Evolutionary conservation across 1,140 invertebrate genomes (phyloP).

Genomic region (Lordiphosa stackelbergi): DNA sequence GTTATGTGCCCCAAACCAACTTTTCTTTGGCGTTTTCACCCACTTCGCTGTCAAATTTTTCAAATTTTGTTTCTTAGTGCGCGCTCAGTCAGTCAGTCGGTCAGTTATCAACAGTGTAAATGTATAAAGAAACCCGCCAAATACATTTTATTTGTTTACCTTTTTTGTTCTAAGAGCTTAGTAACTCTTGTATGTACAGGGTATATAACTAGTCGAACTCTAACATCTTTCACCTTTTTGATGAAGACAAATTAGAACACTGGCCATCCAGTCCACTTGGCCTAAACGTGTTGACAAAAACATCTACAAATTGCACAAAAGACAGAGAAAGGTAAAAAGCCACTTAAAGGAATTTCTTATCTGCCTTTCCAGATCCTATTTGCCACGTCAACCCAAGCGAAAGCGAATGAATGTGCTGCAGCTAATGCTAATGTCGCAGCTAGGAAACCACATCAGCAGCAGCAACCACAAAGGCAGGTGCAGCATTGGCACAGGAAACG

Average conservation of each 20-base stretch:
- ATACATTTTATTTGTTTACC: too few species aligned
- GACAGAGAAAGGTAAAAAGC: conserved; percentile 17
- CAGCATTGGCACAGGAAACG: conserved; percentile 59
- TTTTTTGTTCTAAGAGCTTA: too few species aligned
- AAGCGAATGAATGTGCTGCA: conserved; percentile 37
- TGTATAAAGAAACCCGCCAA: too few species aligned
- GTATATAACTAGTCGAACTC: too few species aligned
- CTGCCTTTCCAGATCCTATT: conserved; percentile 57
- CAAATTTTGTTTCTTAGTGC: too few species aligned
- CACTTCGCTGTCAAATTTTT: too few species aligned
- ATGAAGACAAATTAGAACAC: conserved; percentile 20
- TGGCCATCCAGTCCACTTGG: conserved; percentile 23
- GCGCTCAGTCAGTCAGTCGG: too few species aligned
- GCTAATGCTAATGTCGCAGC: conserved; percentile 61
- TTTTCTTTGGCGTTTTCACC: too few species aligned
- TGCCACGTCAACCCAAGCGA: conserved; percentile 37
- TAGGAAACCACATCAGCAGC: conserved; percentile 27
- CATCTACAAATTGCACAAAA: conserved; percentile 38
- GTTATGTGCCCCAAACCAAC: too few species aligned
- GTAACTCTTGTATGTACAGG: too few species aligned
- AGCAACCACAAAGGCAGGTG: conserved; percentile 14
- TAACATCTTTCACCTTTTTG: too few species aligned
- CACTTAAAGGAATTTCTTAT: conserved; percentile 57
- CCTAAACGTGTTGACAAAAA: conserved; percentile 39
- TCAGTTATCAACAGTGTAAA: too few species aligned